A percentile compares a stretch with the other conserved stretches of the same genome.
phyloP scores from a whole-genome alignment of 2,797 vertebrate genomes.

The Poliocrania exsul region DNA sequence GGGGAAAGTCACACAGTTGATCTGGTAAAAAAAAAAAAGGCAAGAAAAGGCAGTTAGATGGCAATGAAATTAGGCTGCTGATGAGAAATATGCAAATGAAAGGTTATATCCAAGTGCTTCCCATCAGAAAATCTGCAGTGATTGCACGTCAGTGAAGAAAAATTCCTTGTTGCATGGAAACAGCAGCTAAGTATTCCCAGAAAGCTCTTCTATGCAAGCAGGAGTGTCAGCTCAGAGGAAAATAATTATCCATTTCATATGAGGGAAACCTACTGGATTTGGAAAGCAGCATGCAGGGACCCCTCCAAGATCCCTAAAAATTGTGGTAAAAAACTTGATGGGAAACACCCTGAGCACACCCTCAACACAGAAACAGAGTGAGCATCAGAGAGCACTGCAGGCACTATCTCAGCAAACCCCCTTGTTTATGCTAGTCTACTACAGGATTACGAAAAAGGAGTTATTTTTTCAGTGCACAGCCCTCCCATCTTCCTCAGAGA shows the following conservation, averaged over 20 bases:
- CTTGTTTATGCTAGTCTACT: background rate
- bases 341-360: background rate
- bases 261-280: background rate
- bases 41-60: background rate
- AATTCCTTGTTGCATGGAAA: conserved; percentile 50
- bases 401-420: background rate
- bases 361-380: background rate
- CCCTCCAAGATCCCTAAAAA: background rate
- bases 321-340: background rate
- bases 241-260: background rate
- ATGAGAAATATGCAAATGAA: conserved; percentile 3
- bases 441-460: background rate
- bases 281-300: background rate
- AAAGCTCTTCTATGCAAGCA: background rate
- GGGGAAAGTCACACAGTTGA: conserved; percentile 96
- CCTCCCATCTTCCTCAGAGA: background rate
- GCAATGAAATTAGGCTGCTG: background rate
- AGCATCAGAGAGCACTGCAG: background rate
- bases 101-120: background rate
- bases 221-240: background rate
- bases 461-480: background rate
- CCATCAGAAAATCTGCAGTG: background rate
- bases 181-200: conserved; percentile 15
- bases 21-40: conserved; percentile 67
- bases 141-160: background rate